Conservation (phyloP, 2,888 invertebrate species). For the Sussaba pulchella region DNA sequence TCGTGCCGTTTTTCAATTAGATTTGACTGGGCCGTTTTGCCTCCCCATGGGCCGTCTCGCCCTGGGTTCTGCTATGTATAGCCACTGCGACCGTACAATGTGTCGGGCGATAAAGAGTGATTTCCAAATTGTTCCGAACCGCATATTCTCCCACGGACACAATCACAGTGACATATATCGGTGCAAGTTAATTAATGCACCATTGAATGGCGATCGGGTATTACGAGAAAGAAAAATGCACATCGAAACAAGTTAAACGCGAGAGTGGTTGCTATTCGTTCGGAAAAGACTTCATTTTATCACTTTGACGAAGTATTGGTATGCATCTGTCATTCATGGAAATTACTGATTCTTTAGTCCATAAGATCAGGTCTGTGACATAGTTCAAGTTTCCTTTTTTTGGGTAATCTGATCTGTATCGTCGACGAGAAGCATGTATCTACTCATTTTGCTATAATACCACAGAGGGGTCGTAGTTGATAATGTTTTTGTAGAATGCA, state of each 20-base stretch:
- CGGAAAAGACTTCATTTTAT: not conserved
- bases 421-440: not conserved
- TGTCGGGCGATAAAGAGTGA: conserved; percentile 28
- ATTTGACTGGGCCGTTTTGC: too few species aligned
- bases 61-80: not conserved
- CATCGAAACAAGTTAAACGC: not conserved
- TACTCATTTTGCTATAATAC: not conserved
- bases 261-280: not conserved
- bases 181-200: conserved; percentile 11
- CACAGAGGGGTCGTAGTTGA: conserved; percentile 1
- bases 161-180: conserved; percentile 6
- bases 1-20: too few species aligned
- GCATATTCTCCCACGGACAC: conserved; percentile 26
- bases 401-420: not conserved
- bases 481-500: conserved; percentile 69
- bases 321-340: not conserved
- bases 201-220: not conserved
- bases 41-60: too few species aligned
- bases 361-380: not conserved
- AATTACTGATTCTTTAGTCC: not conserved
- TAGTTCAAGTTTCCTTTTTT: not conserved
- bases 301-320: not conserved
- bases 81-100: conserved; percentile 12
- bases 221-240: not conserved
- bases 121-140: conserved; percentile 43